These are phyloP conservation scores for Dusona sp. DNA, from an alignment of 2,888 invertebrate genomes.

Conservation along the genomic window DNA sequence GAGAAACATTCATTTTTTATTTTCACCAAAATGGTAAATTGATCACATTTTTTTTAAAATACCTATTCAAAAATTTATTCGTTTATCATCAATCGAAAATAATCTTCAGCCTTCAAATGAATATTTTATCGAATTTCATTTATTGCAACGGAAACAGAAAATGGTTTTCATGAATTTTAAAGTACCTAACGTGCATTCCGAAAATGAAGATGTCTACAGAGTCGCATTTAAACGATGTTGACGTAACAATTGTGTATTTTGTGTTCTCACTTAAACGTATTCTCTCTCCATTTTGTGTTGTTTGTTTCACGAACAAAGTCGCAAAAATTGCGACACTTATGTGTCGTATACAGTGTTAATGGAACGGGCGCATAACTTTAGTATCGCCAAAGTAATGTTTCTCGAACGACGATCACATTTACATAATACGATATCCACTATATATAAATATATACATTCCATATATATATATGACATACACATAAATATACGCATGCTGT, in stretches of 20 bases:
- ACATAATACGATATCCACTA: constrained; percentile 34
- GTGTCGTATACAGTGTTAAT: background rate
- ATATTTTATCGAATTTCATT: background rate
- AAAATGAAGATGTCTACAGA: background rate
- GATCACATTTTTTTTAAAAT: background rate
- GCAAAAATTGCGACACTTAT: constrained; percentile 33
- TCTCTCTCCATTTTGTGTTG: background rate
- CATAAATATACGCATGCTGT: constrained; percentile 59
- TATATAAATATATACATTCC: constrained; percentile 18
- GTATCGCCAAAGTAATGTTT: constrained; percentile 57
- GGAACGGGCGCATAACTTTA: constrained; percentile 22
- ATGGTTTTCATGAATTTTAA: background rate
- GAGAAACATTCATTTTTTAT: constrained; percentile 46
- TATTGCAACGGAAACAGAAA: too few relatives aligned
- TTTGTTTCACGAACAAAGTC: constrained; percentile 1
- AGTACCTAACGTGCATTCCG: background rate
- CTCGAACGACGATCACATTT: constrained; percentile 61
- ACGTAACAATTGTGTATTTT: constrained; percentile 28
- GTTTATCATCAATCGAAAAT: background rate
- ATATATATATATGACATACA: constrained; percentile 19
- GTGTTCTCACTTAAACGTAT: background rate
- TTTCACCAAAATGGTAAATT: background rate
- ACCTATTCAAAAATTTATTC: background rate
- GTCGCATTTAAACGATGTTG: background rate
- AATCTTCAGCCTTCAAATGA: background rate